Conservation (phyloP, 2,888 invertebrate species). For the Spisula solida region DNA sequence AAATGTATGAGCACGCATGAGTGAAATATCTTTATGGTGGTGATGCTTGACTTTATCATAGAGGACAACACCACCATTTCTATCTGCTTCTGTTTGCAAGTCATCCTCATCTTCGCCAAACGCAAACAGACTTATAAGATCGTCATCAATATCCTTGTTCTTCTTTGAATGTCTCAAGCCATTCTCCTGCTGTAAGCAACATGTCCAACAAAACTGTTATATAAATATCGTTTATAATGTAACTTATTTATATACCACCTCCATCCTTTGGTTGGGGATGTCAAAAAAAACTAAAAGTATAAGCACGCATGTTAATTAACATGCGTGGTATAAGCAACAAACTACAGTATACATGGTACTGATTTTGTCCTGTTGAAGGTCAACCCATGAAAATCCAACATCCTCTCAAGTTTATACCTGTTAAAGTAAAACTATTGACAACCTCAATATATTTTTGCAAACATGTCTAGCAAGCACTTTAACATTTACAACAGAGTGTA, state of each 20-base stretch:
- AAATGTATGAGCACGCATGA: conserved; percentile 58
- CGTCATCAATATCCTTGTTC: conserved; percentile 73
- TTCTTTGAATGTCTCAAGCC: conserved; percentile 26
- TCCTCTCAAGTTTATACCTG: neutral
- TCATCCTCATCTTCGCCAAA: conserved; percentile 85
- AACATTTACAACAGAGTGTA: no score
- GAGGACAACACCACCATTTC: conserved; percentile 79
- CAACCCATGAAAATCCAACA: neutral
- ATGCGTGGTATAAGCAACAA: neutral
- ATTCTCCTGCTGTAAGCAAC: conserved; percentile 40
- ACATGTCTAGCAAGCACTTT: neutral
- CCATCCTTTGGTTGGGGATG: no score
- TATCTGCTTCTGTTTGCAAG: conserved; percentile 80
- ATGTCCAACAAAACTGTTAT: conserved; percentile 11
- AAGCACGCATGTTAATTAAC: no score
- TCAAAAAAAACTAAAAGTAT: no score
- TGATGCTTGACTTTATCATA: conserved; percentile 80
- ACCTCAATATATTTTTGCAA: neutral
- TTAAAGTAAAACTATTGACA: neutral
- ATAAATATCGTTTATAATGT: neutral
- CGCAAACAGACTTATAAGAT: conserved; percentile 84
- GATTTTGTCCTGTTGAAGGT: neutral
- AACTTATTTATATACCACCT: neutral
- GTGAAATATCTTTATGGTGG: conserved; percentile 78
- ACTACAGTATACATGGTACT: neutral